phyloP scores from a whole-genome alignment of 2,888 invertebrate species.

The Rhagonycha fulva region DNA sequence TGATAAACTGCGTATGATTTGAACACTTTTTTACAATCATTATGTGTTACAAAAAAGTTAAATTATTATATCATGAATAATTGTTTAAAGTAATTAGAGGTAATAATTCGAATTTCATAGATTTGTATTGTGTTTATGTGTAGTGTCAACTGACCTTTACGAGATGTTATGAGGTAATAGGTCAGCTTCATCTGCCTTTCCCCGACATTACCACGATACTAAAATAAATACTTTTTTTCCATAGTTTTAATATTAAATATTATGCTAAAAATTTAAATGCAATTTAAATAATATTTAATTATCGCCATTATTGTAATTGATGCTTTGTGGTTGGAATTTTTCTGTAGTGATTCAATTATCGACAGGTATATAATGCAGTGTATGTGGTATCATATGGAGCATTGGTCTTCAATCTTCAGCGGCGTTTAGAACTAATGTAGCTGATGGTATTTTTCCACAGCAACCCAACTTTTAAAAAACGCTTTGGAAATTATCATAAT shows the following conservation, averaged over 20 bases:
- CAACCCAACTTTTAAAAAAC: too few species aligned
- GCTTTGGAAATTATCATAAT: too few species aligned
- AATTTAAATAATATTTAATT: neutral
- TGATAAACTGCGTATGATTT: neutral
- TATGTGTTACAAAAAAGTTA: neutral
- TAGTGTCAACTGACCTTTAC: slow-evolving; percentile 38
- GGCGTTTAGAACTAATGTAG: too few species aligned
- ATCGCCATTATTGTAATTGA: neutral
- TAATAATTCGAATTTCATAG: neutral
- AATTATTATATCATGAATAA: neutral
- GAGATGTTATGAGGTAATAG: slow-evolving; percentile 37
- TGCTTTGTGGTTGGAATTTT: neutral
- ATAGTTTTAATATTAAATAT: neutral
- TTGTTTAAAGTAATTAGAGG: neutral
- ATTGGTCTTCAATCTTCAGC: too few species aligned
- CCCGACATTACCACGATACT: slow-evolving; percentile 28
- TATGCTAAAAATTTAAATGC: neutral
- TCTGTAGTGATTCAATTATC: neutral
- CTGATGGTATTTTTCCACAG: too few species aligned
- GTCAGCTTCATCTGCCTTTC: slow-evolving; percentile 41
- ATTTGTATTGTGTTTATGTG: neutral
- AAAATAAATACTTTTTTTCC: slow-evolving; percentile 9
- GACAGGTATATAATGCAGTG: neutral
- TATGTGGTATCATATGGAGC: too few species aligned
- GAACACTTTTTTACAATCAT: neutral